A percentile compares a stretch with the other conserved stretches of the same genome.
Evolutionary conservation across 1,140 invertebrate genomes (phyloP).

Genomic region (Megalopta genalis): DNA sequence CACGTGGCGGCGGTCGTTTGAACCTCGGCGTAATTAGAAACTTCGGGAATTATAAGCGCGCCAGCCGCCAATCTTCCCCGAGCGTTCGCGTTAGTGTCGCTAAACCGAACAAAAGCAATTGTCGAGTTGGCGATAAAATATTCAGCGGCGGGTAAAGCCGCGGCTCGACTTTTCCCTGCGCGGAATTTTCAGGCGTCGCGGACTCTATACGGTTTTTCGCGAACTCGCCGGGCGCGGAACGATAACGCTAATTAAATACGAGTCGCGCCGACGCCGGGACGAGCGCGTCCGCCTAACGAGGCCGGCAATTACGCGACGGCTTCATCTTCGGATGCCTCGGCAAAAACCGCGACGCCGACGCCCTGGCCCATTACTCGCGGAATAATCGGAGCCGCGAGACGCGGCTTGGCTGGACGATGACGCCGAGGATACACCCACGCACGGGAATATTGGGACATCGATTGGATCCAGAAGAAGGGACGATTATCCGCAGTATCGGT

Average conservation of each 20-base stretch:
- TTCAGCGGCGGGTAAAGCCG: constrained; percentile 1
- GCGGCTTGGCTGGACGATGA: constrained; percentile 4
- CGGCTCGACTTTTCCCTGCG: constrained; percentile 13
- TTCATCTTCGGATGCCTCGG: constrained; percentile 77
- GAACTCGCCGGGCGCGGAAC: constrained; percentile 53
- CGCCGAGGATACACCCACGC: not conserved
- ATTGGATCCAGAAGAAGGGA: too few species aligned
- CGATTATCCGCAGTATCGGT: too few species aligned
- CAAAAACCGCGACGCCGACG: constrained; percentile 69
- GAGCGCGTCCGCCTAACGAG: constrained; percentile 75
- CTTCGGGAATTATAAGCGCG: not conserved
- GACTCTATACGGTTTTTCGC: too few species aligned
- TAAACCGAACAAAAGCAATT: not conserved
- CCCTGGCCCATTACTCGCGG: constrained; percentile 70
- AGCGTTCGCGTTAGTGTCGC: not conserved
- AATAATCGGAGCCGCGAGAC: constrained; percentile 40
- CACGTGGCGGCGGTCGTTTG: not conserved
- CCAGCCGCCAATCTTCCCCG: not conserved
- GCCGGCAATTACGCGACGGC: constrained; percentile 78
- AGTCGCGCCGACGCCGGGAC: constrained; percentile 71
- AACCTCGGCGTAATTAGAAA: not conserved
- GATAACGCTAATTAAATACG: constrained; percentile 79
- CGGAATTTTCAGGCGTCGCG: too few species aligned
- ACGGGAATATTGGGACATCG: too few species aligned
- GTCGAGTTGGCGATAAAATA: constrained; percentile 15